Evolutionary conservation across 2,797 vertebrate species (phyloP), one percentile per base, ranked within the genome.

Genomic region (Dromococcyx pavoninus): DNA sequence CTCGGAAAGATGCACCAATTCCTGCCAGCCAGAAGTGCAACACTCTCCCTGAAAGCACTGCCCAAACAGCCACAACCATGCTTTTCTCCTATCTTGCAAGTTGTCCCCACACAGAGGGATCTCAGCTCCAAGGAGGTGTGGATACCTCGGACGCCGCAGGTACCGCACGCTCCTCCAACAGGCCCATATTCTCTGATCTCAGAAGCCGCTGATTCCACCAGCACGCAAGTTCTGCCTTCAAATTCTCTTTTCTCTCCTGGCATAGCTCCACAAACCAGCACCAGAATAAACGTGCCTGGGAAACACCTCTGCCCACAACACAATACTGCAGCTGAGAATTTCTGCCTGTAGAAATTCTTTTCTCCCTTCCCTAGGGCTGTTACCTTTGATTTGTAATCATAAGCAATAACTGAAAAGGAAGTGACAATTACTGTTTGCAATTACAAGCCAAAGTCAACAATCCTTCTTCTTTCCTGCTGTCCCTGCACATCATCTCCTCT

Each of bases 371-470:
- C 72, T 46, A 19, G 23, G 61, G 71, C 87, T 67, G 75, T 50
- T 80, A 70, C 75, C 77, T 92, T 39, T 74, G 72, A 50, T 91
- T 82, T 72, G 37, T 54, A 84, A 85, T 67, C 61, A 50, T 7
- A 73, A 70, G 14, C 28, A 76, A 25, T 32, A 86, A 57, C 53
- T 70, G 61, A 76, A 84, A 95, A 86, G 80, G 88, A 94, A 91
- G 72, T 57, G 75, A 67, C 57, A 83, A 83, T 54, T 70, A 74
- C 48, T 87, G 27, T 25, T 71, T 12, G 11, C 32, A 86, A 53
- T 39, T 73, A 88, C 25, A 81, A 88, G 86, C 88, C 79, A 91
- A 93, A 92, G 65, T 61, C 87, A 91, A 83, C 89, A 92, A 46
- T 53, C 43, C 64, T 75, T 22, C 53, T 53, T 87, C 87, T 65